Base-by-base conservation (phyloP, 2,888 invertebrate genomes). In the Subacronicta megacephala region DNA sequence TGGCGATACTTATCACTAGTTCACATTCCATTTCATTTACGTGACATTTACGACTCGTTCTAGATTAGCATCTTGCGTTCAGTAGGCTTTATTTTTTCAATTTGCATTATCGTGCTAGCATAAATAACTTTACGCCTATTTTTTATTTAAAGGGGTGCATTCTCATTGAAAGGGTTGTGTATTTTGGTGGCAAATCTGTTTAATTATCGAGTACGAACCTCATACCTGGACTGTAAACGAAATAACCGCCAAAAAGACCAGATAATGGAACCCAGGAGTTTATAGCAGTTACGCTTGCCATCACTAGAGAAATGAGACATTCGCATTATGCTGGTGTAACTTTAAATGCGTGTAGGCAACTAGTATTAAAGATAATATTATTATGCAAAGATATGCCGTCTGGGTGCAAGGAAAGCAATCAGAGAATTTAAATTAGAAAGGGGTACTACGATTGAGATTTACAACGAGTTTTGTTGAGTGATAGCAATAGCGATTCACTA, bases 381-480 rank as follows among this genome's bases (percentile, higher is more conserved):
- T 71, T 74, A 74, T 71, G 67, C 63, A 74, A 74, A 74, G 64
- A 62, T 67, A 67, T 59, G 56, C 70, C 31, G 58, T 60, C 53
- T 49, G 33, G 9, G 38, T 64, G 44, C 42, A 58, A 73, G 57
- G 63, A 73, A 73, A 73, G 80, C 70, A 72, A 78, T 77, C 73
- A 79, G 54, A 62, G 68, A 77, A 82, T 81, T 77, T 65, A 72
- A 81, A 82, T 81, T 83, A 81, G 82, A 83, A 82, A 82, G 81
- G 81, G 72, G 70, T 72, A 66, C 68, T 70, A 62, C 64, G 44
- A 69, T 72, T 52, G 51, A 61, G 57, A 71, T 63, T 69, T 50
- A 72, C 63, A 62, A 60, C 62, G 23, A 49, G 68, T 70, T 70
- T 23, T 36, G 62, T 54, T 40, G 33, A 52, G 64, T 68, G 75